phyloP scores from a whole-genome alignment of 2,113 vertebrate genomes.

The Trematomus loennbergii region DNA sequence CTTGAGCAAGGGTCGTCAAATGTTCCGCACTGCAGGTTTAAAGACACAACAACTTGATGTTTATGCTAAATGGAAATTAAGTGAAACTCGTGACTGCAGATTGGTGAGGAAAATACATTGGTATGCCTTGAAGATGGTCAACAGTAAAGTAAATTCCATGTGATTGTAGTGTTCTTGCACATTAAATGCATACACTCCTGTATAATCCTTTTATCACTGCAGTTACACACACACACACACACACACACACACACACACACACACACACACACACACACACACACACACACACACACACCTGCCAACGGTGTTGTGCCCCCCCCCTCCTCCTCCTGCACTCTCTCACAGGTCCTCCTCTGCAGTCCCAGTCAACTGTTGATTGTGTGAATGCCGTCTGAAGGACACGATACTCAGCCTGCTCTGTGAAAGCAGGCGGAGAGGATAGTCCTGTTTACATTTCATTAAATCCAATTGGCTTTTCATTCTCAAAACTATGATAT shows the following conservation, averaged over 20 bases:
- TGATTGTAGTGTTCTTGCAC: background rate
- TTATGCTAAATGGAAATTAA: background rate
- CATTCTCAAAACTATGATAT: constrained; percentile 11
- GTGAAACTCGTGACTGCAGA: background rate
- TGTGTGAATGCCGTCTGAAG: constrained; percentile 67
- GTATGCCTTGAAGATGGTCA: background rate
- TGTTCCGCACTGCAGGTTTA: too few relatives aligned
- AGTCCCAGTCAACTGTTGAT: constrained; percentile 51
- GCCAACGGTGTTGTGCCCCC: background rate
- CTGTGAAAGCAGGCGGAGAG: constrained; percentile 1
- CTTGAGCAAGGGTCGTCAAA: too few relatives aligned
- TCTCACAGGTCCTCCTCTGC: constrained; percentile 23
- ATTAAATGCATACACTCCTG: background rate
- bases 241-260: constrained; percentile 1
- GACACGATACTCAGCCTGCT: constrained; percentile 42
- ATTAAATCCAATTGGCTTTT: constrained; percentile 20
- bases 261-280: background rate
- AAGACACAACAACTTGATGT: background rate
- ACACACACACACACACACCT: constrained; percentile 1
- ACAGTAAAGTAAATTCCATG: background rate
- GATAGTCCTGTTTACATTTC: constrained; percentile 17
- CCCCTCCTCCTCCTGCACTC: background rate
- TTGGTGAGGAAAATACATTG: background rate
- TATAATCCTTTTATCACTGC: constrained; percentile 7
- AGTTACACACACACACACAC: background rate